A percentile compares a stretch with the other conserved stretches of the same genome.
phyloP scores from a whole-genome alignment of 2,888 invertebrate species.

The Coleophora deauratella region DNA sequence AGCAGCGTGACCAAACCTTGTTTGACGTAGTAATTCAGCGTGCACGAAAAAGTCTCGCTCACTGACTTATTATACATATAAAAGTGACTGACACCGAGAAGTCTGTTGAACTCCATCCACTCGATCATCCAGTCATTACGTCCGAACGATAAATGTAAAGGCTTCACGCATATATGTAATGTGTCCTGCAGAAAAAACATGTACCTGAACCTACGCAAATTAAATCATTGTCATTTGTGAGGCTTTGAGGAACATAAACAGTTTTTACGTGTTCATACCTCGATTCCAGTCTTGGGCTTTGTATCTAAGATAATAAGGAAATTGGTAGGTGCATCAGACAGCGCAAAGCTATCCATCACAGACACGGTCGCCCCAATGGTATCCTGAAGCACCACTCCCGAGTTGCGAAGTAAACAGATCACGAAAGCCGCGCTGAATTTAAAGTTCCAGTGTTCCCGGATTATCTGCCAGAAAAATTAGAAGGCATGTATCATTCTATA shows the following conservation, averaged over 20 bases:
- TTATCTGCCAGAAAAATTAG: slow-evolving; percentile 66
- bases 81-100: slow-evolving; percentile 89
- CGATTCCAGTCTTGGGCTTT: slow-evolving; percentile 47
- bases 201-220: too few relatives aligned
- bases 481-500: too few relatives aligned
- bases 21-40: slow-evolving; percentile 79
- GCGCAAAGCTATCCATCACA: slow-evolving; percentile 33
- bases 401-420: slow-evolving; percentile 82
- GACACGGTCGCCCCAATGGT: slow-evolving; percentile 55
- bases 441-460: slow-evolving; percentile 94
- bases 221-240: too few relatives aligned
- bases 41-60: slow-evolving; percentile 84
- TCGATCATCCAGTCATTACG: slow-evolving; percentile 87
- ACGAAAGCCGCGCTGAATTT: slow-evolving; percentile 94
- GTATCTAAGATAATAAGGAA: slow-evolving; percentile 51
- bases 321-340: slow-evolving; percentile 45
- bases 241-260: not conserved
- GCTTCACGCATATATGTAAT: slow-evolving; percentile 90
- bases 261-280: slow-evolving; percentile 28
- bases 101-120: slow-evolving; percentile 89
- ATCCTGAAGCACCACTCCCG: slow-evolving; percentile 72
- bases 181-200: slow-evolving; percentile 51
- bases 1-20: slow-evolving; percentile 80
- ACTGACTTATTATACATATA: slow-evolving; percentile 94
- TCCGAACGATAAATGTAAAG: slow-evolving; percentile 91